Conservation (phyloP, 2,888 invertebrate genomes). For the Crocallis elinguaria region DNA sequence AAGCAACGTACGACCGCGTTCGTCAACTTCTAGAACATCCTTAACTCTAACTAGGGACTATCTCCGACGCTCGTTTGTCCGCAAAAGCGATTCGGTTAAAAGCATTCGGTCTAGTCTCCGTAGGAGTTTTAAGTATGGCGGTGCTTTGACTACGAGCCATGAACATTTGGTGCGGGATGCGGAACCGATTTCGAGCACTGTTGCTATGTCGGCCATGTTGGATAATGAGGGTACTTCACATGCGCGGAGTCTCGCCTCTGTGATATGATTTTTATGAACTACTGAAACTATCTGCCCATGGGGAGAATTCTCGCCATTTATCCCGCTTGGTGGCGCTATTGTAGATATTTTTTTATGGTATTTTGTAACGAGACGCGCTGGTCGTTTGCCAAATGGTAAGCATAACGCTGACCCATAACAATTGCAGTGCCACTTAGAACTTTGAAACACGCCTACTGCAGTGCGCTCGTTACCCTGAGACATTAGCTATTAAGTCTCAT, state of each 20-base stretch:
- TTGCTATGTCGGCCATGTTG: conserved; percentile 75
- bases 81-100: conserved; percentile 74
- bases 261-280: conserved; percentile 70
- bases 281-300: too few species aligned
- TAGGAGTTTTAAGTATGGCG: conserved; percentile 74
- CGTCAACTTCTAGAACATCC: conserved; percentile 63
- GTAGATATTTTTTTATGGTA: too few species aligned
- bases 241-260: conserved; percentile 66
- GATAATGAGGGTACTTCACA: conserved; percentile 57
- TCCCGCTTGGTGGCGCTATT: too few species aligned
- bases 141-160: conserved; percentile 77
- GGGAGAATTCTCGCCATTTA: too few species aligned
- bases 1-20: conserved; percentile 42
- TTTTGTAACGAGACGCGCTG: too few species aligned
- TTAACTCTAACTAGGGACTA: conserved; percentile 67
- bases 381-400: too few species aligned
- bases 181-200: conserved; percentile 84
- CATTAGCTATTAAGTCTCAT: too few species aligned
- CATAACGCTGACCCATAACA: too few species aligned
- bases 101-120: conserved; percentile 74
- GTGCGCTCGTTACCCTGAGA: too few species aligned
- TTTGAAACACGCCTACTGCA: too few species aligned
- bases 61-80: conserved; percentile 69
- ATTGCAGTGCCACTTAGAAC: too few species aligned
- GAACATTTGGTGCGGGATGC: conserved; percentile 86